Base-by-base conservation (phyloP, 2,888 invertebrate species). In the Hydraecia micacea region DNA sequence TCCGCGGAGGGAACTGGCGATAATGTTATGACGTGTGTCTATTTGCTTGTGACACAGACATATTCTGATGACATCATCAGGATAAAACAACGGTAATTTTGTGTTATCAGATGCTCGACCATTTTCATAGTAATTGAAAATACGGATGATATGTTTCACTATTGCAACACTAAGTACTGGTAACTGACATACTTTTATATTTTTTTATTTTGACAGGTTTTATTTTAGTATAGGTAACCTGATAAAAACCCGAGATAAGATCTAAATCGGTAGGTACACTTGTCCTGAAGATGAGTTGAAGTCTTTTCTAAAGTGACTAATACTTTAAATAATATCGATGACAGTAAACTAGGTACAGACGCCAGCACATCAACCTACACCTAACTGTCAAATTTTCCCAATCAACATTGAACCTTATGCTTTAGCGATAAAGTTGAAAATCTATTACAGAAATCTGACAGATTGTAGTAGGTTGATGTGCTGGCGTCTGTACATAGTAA, bases 301-400 rank as follows among this genome's bases (percentile, higher is more conserved):
- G 6, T 36, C 3, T 69, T 78, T 11, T 32, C 1, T 25, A 3
- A 21, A 49, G 15, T 79, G 39, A 79, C n/a, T n/a, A 66, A 60
- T 79, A 8, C 8, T 21, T 28, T 8, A n/a, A 79, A 52, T 42
- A 73, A 66, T 25, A 39, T 70, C 32, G 1, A 63, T 62, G 52
- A 42, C 9, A 63, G 13, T 63, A n/a, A 28, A 21, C 2, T 15
- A n/a, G n/a, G n/a, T n/a, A n/a, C n/a, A n/a, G n/a, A n/a, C n/a
- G n/a, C n/a, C n/a, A n/a, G n/a, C n/a, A n/a, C n/a, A n/a, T n/a
- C n/a, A n/a, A n/a, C n/a, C n/a, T n/a, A n/a, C n/a, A n/a, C n/a
- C n/a, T n/a, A n/a, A n/a, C n/a, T n/a, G n/a, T n/a, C n/a, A n/a
- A n/a, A n/a, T n/a, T n/a, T n/a, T n/a, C n/a, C n/a, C n/a, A n/a